Conservation (phyloP, 2,797 vertebrate species). For the Prunella strophiata region DNA sequence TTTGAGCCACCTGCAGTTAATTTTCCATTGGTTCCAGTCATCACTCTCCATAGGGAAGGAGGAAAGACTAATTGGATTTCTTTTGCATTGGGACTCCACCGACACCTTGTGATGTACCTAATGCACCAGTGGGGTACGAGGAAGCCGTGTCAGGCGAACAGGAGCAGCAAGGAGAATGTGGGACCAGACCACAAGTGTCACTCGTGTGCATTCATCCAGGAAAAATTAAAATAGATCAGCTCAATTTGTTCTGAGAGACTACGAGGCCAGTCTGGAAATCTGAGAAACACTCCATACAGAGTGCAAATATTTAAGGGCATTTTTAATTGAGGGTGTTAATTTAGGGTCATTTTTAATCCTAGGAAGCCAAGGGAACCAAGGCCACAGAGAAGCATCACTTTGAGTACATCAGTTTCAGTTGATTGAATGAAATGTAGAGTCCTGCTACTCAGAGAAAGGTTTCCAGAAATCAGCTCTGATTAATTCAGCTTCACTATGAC, state of each 20-base stretch:
- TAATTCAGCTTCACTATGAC: neutral
- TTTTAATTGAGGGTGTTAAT: neutral
- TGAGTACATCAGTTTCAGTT: neutral
- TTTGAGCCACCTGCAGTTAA: slow-evolving; percentile 47
- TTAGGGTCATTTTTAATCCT: neutral
- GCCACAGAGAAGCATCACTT: neutral
- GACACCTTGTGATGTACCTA: neutral
- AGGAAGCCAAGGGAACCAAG: neutral
- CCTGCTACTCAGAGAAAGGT: neutral
- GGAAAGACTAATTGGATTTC: neutral
- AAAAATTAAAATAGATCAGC: neutral
- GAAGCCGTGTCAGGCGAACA: neutral
- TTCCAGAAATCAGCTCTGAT: neutral
- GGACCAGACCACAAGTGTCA: neutral
- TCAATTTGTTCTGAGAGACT: neutral
- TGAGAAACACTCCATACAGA: neutral
- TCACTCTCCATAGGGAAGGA: neutral
- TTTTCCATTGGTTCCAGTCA: slow-evolving; percentile 27
- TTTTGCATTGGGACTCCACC: neutral
- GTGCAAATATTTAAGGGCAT: neutral
- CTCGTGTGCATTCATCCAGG: neutral
- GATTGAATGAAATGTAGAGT: neutral
- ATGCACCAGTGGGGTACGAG: neutral
- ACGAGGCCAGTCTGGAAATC: neutral
- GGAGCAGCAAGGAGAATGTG: neutral